Base-by-base conservation (phyloP, 2,113 vertebrate genomes). In the Galemys pyrenaicus region DNA sequence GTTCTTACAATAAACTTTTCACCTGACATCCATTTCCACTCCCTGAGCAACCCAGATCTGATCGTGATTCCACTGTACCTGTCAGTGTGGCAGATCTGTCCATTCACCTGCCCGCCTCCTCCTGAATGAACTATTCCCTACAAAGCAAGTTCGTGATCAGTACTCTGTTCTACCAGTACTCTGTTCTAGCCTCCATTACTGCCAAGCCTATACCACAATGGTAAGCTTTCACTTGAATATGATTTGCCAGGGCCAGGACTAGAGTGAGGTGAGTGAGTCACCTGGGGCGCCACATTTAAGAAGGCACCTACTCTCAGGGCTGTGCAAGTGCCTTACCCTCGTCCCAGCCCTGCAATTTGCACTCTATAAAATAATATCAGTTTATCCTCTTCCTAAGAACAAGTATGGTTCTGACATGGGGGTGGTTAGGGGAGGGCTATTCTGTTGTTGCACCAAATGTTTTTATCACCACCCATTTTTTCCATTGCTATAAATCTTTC, bases 221-320 rank as follows among this genome's bases (percentile, higher is more conserved):
- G 67, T 44, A 64, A 95, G 67, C 84, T 84, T 96, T 96, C 78
- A 35, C 73, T 94, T 92, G 87, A 75, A 49, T 96, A 41, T 78
- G 87, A 96, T 92, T 90, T 94, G 39, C 81, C 67, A 90, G 81
- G 90, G 92, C 96, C 97, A 96, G 87, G 94, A 92, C 78, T 78
- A 83, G 88, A 88, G 93, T 88, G 86, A 92, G 82, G 93, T 87
- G 56, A 96, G 13, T 49, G 32, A 92, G 54, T 74, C 22, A 3
- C 74, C n/a, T 39, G 35, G 70, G 46, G 64, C 32, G 4, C 70
- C 86, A 65, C 82, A 54, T 60, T 68, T 78, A 89, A 93, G 86
- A 54, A 97, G 89, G 90, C 9, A 71, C 82, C 91, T 62, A 51
- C 49, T 95, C 77, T 92, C 56, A 77, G 86, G 91, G 85, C 93